Evolutionary conservation across 1,140 invertebrate species (phyloP).

Genomic region (Oreohelix idahoensis): DNA sequence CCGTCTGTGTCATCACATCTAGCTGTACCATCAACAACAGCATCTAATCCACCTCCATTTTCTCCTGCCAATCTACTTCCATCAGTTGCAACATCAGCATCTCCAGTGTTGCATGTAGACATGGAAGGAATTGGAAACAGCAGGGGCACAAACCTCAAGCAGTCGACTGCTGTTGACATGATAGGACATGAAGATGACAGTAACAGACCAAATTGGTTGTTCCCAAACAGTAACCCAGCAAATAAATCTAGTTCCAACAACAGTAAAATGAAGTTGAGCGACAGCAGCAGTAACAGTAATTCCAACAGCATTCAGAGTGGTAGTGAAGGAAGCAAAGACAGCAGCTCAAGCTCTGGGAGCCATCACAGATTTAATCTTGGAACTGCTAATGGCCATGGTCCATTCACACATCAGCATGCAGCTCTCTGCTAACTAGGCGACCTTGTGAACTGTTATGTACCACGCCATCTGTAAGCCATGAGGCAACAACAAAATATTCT

Average conservation of each 20-base stretch:
- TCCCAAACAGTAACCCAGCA: not conserved
- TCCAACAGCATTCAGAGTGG: not conserved
- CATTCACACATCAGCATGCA: not conserved
- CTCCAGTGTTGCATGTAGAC: not conserved
- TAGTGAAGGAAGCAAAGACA: conserved; percentile 18
- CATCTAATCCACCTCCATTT: not conserved
- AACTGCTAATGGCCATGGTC: conserved; percentile 17
- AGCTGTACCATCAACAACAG: not conserved
- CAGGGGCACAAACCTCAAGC: not conserved
- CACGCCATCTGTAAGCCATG: too few relatives aligned
- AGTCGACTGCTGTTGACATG: not conserved
- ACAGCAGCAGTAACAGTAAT: conserved; percentile 8
- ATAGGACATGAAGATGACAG: not conserved
- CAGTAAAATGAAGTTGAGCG: not conserved
- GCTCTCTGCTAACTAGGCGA: not conserved
- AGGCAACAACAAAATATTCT: too few relatives aligned
- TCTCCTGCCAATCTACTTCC: not conserved
- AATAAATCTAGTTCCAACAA: not conserved
- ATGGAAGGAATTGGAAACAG: conserved; percentile 2
- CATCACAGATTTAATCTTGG: not conserved
- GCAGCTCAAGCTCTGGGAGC: not conserved
- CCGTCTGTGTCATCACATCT: not conserved
- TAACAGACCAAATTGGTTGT: not conserved
- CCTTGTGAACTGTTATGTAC: too few relatives aligned
- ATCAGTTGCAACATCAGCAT: not conserved